A percentile compares a stretch with the other conserved stretches of the same genome.
phyloP scores from a whole-genome alignment of 2,113 vertebrate species.

The Anoplopoma fimbria region DNA sequence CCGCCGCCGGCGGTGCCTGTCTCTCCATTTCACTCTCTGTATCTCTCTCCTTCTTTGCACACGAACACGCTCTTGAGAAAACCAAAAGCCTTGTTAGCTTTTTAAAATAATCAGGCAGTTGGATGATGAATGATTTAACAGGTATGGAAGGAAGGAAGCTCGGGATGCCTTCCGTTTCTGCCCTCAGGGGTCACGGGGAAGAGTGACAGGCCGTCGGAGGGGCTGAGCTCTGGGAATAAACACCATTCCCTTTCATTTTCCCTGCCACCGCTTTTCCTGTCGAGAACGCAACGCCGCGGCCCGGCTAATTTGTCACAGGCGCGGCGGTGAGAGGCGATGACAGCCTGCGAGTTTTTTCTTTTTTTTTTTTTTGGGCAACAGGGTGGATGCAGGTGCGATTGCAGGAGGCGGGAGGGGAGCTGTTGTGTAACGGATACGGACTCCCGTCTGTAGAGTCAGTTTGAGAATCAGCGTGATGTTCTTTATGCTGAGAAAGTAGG shows the following conservation, averaged over 20 bases:
- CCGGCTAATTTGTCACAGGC: constrained; percentile 72
- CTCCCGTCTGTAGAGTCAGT: not conserved
- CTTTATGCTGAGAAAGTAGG: not conserved
- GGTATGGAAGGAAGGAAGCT: constrained; percentile 83
- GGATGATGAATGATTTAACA: constrained; percentile 86
- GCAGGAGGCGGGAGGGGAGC: not conserved
- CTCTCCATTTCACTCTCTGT: constrained; percentile 47
- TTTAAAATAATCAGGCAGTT: constrained; percentile 86
- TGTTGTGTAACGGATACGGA: constrained; percentile 17
- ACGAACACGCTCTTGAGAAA: constrained; percentile 42
- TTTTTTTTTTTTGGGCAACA: constrained; percentile 18
- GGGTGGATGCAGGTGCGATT: constrained; percentile 53
- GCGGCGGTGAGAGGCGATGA: constrained; percentile 70
- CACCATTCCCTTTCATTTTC: constrained; percentile 81
- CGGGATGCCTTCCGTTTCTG: constrained; percentile 78
- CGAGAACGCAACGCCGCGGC: constrained; percentile 69
- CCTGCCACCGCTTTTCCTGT: constrained; percentile 77
- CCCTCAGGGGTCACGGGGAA: constrained; percentile 73
- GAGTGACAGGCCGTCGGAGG: constrained; percentile 82
- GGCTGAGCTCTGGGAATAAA: constrained; percentile 83
- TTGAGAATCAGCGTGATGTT: not conserved
- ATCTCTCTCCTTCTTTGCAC: constrained; percentile 38
- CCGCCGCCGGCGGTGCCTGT: constrained; percentile 75
- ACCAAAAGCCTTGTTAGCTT: constrained; percentile 80
- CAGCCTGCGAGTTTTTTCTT: constrained; percentile 62